Base-by-base conservation (phyloP, 2,797 vertebrate genomes). In the Eurystomus glaucurus region DNA sequence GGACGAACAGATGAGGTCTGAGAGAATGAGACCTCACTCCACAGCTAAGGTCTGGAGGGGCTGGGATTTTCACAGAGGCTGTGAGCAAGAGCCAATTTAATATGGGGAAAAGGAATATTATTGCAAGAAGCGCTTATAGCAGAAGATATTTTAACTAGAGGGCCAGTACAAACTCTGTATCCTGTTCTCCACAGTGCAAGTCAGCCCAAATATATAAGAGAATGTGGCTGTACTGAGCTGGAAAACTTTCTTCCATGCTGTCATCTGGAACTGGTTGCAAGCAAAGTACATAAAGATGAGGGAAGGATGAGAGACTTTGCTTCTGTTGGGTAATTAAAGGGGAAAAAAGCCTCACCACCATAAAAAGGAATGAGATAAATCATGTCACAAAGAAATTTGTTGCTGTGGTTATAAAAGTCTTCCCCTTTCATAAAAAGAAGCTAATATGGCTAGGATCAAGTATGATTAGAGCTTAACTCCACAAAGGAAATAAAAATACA, bases 191-290 rank as follows among this genome's bases (percentile, higher is more conserved):
- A 1, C 6, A 71, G 75, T 23, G 52, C 55, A 52, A 72, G 37
- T 85, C 71, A 88, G n/a, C 4, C 41, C 60, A 79, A 60, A 70
- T 31, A 28, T 6, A 5, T 14, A 75, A 62, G 72, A 78, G 55
- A 55, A 78, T 51, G 88, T 81, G 85, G 11, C 37, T 71, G 7
- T 45, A 61, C 3, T 33, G 57, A 79, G 43, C 33, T 82, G 83
- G 66, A 55, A 92, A 93, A 74, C 20, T 76, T 78, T 76, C 25
- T 85, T 94, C 91, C 48, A 50, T 71, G 79, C 68, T 90, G 55
- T 90, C 93, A 95, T 95, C 92, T 97, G 94, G 90, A 96, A 92
- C 45, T 72, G 43, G 35, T 96, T 97, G 92, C 94, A 94, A 95
- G 74, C 58, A 69, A 89, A 90, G 58, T 55, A 76, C 51, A 79